These are phyloP conservation scores for Reinhardtius hippoglossoides DNA, from an alignment of 2,113 vertebrate species.

Conservation along the genomic window DNA sequence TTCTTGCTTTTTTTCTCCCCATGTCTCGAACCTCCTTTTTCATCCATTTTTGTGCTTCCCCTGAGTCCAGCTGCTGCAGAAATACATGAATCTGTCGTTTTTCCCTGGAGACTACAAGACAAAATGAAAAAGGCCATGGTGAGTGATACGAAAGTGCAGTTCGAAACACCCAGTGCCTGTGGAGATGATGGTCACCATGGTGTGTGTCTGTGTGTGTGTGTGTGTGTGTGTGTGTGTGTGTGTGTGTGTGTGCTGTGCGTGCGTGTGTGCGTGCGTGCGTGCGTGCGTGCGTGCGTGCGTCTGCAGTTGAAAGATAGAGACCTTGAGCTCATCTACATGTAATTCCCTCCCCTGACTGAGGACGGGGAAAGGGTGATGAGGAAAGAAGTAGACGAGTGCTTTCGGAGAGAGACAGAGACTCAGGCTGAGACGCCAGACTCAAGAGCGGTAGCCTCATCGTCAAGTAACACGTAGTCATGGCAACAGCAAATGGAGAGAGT, in stretches of 20 bases:
- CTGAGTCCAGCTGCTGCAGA: conserved; percentile 43
- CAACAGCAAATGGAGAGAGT: conserved; percentile 64
- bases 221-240: background rate
- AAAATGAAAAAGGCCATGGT: conserved; percentile 45
- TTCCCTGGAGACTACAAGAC: conserved; percentile 31
- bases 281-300: background rate
- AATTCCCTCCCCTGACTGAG: conserved; percentile 59
- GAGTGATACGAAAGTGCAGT: conserved; percentile 28
- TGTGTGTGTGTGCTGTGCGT: background rate
- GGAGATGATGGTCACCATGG: conserved; percentile 31
- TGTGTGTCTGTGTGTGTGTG: background rate
- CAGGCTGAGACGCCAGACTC: conserved; percentile 55
- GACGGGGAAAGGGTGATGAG: conserved; percentile 48
- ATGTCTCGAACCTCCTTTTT: conserved; percentile 30
- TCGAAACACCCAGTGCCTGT: conserved; percentile 27
- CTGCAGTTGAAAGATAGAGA: conserved; percentile 25
- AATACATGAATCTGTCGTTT: conserved; percentile 40
- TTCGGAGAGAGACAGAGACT: conserved; percentile 38
- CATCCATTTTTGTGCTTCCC: conserved; percentile 31
- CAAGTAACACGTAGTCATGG: conserved; percentile 77
- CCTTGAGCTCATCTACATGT: conserved; percentile 63
- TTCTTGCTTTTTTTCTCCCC: background rate
- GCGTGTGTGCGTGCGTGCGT: no score
- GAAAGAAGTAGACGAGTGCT: conserved; percentile 42
- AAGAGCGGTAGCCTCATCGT: conserved; percentile 65